phyloP scores from a whole-genome alignment of 2,113 vertebrate species.

The Illadopsis cleaveri region DNA sequence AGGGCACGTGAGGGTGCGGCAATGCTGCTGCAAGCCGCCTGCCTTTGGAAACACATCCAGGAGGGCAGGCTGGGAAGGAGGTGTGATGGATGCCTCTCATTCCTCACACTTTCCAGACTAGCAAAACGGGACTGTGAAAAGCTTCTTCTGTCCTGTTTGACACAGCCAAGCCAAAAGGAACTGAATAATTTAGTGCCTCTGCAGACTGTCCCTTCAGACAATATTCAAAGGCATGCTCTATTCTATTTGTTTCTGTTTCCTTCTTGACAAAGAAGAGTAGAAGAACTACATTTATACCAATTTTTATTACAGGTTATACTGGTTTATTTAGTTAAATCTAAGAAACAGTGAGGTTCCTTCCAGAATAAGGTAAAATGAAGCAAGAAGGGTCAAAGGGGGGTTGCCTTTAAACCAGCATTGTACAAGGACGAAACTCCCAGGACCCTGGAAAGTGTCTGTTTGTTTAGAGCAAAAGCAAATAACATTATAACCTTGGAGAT shows the following conservation, averaged over 20 bases:
- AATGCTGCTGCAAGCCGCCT: accelerated
- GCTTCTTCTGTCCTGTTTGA: not conserved
- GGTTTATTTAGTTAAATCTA: not conserved
- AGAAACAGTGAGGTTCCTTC: not conserved
- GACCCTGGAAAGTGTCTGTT: not conserved
- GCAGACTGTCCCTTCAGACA: not conserved
- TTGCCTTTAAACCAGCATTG: not conserved
- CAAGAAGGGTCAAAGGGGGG: not conserved
- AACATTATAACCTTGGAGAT: not conserved
- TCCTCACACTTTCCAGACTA: not conserved
- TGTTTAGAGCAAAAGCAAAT: not conserved
- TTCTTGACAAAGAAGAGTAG: not conserved
- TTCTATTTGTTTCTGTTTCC: not conserved
- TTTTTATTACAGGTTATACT: not conserved
- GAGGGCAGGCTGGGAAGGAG: not conserved
- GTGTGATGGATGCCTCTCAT: not conserved
- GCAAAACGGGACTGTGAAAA: not conserved
- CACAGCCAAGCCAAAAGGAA: not conserved
- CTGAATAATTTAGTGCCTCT: not conserved
- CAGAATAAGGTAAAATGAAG: not conserved
- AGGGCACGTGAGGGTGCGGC: accelerated
- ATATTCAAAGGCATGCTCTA: not conserved
- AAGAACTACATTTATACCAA: not conserved
- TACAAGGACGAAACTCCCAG: not conserved
- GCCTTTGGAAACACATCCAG: not conserved